Conservation (phyloP, 2,797 vertebrate genomes). For the Phalanger gymnotis region DNA sequence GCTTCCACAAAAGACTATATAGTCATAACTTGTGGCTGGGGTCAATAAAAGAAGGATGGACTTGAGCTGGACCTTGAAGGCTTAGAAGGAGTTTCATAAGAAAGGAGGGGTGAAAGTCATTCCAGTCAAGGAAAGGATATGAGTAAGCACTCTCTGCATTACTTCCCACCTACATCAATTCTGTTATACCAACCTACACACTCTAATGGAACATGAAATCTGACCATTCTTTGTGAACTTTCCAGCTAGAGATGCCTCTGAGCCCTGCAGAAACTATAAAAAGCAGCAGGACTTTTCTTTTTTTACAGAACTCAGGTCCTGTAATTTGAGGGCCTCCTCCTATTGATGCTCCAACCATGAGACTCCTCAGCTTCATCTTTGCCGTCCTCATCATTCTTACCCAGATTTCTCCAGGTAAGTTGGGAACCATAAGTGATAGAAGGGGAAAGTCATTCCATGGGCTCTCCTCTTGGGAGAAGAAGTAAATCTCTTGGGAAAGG, state of each 20-base stretch:
- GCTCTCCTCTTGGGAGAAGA: background rate
- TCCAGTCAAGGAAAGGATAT: background rate
- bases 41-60: background rate
- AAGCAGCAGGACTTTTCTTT: background rate
- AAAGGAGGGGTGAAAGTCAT: background rate
- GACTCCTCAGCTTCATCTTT: background rate
- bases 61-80: background rate
- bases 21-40: background rate
- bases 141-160: background rate
- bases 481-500: background rate
- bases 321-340: background rate
- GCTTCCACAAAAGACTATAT: background rate
- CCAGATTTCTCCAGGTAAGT: background rate
- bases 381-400: background rate
- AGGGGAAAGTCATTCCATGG: background rate
- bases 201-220: background rate
- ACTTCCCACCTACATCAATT: background rate
- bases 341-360: background rate
- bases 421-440: background rate
- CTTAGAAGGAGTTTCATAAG: background rate
- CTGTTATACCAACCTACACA: background rate
- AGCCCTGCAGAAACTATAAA: background rate
- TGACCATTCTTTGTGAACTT: background rate
- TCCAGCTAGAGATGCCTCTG: background rate
- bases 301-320: background rate